These are phyloP conservation scores for Cryptus armator DNA, from an alignment of 2,888 invertebrate genomes.

Conservation along the genomic window DNA sequence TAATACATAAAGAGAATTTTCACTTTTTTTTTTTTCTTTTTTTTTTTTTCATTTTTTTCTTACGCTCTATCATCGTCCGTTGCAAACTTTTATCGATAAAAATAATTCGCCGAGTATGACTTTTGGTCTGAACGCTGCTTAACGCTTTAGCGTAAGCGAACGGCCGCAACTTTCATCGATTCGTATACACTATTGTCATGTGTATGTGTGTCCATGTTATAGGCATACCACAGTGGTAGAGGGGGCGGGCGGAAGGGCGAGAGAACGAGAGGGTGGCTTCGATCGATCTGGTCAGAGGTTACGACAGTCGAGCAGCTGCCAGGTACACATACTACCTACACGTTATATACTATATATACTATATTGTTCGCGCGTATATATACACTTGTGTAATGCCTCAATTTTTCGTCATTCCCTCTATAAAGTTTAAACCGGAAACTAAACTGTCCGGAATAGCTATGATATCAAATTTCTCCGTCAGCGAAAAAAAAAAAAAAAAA, in stretches of 20 bases:
- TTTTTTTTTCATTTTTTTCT: neutral
- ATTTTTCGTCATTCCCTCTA: constrained; percentile 29
- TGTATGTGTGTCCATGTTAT: constrained; percentile 48
- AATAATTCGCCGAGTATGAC: constrained; percentile 35
- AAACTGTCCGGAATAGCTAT: constrained; percentile 19
- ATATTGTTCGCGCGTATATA: neutral
- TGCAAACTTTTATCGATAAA: constrained; percentile 8
- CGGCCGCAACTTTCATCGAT: constrained; percentile 60
- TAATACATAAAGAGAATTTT: neutral
- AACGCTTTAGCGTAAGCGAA: constrained; percentile 48
- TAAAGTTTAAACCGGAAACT: constrained; percentile 51
- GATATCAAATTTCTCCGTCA: neutral
- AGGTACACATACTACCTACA: constrained; percentile 53
- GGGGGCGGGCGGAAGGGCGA: constrained; percentile 41
- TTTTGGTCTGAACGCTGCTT: constrained; percentile 49
- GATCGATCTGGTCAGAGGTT: constrained; percentile 66
- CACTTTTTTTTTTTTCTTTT: neutral
- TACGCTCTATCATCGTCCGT: neutral
- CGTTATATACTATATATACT: constrained; percentile 62
- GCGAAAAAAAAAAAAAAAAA: constrained; percentile 23
- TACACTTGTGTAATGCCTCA: constrained; percentile 35
- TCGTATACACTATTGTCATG: constrained; percentile 34
- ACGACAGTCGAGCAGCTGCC: constrained; percentile 65
- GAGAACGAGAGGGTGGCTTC: constrained; percentile 63
- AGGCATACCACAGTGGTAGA: constrained; percentile 24